Conservation (phyloP, 2,888 invertebrate genomes). For the Synergus itoensis region DNA sequence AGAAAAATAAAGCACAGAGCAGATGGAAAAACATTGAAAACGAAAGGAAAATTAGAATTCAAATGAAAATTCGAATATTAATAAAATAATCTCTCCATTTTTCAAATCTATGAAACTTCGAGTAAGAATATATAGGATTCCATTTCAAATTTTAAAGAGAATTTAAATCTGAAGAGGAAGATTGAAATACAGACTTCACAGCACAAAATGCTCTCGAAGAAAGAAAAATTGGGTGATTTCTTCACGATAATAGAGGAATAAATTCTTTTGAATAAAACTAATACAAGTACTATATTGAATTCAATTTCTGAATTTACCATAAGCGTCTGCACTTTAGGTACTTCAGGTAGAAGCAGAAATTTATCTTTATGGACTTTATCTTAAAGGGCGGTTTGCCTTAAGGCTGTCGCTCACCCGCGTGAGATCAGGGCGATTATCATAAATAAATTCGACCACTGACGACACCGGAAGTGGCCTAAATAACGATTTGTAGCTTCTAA, state of each 20-base stretch:
- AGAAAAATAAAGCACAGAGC: conserved; percentile 7
- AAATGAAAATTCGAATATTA: neutral
- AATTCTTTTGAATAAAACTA: no score
- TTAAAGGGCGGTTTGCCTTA: neutral
- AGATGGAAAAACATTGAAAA: conserved; percentile 14
- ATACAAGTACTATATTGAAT: no score
- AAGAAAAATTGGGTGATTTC: no score
- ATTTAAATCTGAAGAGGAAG: no score
- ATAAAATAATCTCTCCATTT: neutral
- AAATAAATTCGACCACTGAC: conserved; percentile 1
- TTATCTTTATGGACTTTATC: conserved; percentile 17
- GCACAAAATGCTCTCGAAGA: no score
- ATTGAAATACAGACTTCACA: neutral
- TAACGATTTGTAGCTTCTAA: neutral
- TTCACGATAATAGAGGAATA: no score
- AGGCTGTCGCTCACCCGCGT: neutral
- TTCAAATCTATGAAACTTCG: neutral
- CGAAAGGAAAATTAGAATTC: conserved; percentile 2
- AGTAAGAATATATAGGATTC: neutral
- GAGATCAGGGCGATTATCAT: conserved; percentile 5
- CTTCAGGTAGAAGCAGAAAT: neutral
- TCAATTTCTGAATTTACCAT: neutral
- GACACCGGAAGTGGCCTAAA: neutral
- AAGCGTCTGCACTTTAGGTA: neutral
- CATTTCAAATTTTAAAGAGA: no score